Evolutionary conservation across 2,113 vertebrate species (phyloP), one percentile per base, ranked within the genome.

Genomic region (Esox niger): DNA sequence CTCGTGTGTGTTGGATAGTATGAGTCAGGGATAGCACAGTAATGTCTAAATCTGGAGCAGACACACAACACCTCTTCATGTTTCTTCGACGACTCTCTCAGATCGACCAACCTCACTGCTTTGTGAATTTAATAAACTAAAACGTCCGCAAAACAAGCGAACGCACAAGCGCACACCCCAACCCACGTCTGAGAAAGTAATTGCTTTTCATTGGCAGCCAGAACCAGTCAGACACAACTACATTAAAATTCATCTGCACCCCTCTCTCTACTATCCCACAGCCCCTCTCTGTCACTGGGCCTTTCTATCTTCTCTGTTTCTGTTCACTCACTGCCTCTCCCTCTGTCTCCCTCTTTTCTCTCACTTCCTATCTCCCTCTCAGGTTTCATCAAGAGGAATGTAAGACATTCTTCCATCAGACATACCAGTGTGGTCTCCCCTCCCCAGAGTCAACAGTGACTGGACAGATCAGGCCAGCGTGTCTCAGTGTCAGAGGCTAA

Each of bases 161-260:
- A 26, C 3, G 25, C 49, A 32, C 23, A 55, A 11, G 55, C 23
- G 55, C 29, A 63, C 35, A 67, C 26, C 33, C 54, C 66, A 68
- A 66, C 73, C 68, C 63, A 56, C 6, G 55, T 78, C 74, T 76
- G 75, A 63, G 82, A 83, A 79, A 73, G 84, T 86, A 89, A 89
- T 88, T 85, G 87, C 82, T 82, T 88, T 86, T 83, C 68, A 81
- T 84, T 83, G 81, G 78, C 80, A 85, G 78, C 62, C 81, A 73
- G 79, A 54, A 2, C 77, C 79, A 87, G 82, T 82, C 76, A 80
- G 80, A 84, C 81, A 82, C 56, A 81, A 67, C 62, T 83, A 77
- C 87, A 90, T 89, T 89, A 86, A 86, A 79, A 88, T 89, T 88
- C 87, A 74, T 74, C 79, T 81, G 79, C 85, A 82, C 76, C 66